These are phyloP conservation scores for Thalpophila matura DNA, from an alignment of 2,888 invertebrate species.

Conservation along the genomic window DNA sequence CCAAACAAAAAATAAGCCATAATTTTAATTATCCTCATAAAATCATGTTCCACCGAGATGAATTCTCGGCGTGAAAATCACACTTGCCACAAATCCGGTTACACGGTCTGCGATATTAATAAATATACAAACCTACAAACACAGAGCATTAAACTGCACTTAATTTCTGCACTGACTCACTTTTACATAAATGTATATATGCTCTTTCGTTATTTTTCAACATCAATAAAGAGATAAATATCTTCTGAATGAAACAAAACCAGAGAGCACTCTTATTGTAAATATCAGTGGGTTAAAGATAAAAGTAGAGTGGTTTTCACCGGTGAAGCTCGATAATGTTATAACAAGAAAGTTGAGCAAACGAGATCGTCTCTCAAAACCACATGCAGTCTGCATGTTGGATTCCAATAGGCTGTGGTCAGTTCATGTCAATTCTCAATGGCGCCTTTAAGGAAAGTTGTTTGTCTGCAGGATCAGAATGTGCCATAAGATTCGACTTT, in stretches of 20 bases:
- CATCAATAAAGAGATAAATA: not conserved
- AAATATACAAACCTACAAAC: slow-evolving; percentile 39
- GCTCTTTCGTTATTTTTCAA: slow-evolving; percentile 18
- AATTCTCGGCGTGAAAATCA: slow-evolving; percentile 14
- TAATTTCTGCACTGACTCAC: slow-evolving; percentile 20
- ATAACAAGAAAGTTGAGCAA: slow-evolving; percentile 38
- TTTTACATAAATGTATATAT: slow-evolving; percentile 36
- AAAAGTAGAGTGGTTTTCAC: slow-evolving; percentile 26
- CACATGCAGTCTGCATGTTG: slow-evolving; percentile 7
- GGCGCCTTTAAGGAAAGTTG: slow-evolving; percentile 8
- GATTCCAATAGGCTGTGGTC: slow-evolving; percentile 31
- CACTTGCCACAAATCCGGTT: slow-evolving; percentile 39
- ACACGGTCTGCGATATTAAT: slow-evolving; percentile 40
- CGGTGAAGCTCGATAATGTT: slow-evolving; percentile 20
- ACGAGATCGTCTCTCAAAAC: slow-evolving; percentile 31
- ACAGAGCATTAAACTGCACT: slow-evolving; percentile 21
- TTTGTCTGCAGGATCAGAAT: slow-evolving; percentile 8
- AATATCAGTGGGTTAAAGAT: slow-evolving; percentile 45
- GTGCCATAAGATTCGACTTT: slow-evolving; percentile 8
- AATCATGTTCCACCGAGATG: slow-evolving; percentile 32
- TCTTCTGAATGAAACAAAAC: slow-evolving; percentile 16
- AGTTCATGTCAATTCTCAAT: slow-evolving; percentile 12
- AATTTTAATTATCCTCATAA: slow-evolving; percentile 38
- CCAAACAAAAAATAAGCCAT: slow-evolving; percentile 29
- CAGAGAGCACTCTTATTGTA: not conserved